Percentiles rank a stretch among this genome's conserved stretches.
These are phyloP conservation scores for Cordilura impudica DNA, from an alignment of 2,888 invertebrate genomes.

Conservation along the genomic window DNA sequence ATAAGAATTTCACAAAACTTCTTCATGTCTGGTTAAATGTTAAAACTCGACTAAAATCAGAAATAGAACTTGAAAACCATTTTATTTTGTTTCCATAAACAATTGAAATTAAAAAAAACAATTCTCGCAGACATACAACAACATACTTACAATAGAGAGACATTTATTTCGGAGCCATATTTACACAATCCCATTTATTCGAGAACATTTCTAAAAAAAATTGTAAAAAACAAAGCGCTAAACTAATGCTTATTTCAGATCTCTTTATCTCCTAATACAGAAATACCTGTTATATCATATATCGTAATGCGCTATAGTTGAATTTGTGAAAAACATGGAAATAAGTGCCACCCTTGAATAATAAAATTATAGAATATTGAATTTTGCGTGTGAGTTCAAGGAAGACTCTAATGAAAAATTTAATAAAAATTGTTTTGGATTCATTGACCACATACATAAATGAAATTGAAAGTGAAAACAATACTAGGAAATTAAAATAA, in stretches of 20 bases:
- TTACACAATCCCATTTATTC: too few relatives aligned
- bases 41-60: conserved; percentile 64
- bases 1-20: conserved; percentile 8
- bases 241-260: too few relatives aligned
- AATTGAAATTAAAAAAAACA: background rate
- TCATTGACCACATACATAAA: conserved; percentile 47
- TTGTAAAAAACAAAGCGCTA: too few relatives aligned
- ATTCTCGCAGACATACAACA: too few relatives aligned
- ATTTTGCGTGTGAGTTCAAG: conserved; percentile 54
- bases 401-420: conserved; percentile 68
- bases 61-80: background rate
- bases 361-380: conserved; percentile 1
- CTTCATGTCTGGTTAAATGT: conserved; percentile 64
- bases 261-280: too few relatives aligned
- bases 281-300: too few relatives aligned
- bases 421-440: conserved; percentile 50
- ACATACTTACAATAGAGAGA: too few relatives aligned
- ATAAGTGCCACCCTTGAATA: background rate
- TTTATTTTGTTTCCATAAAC: background rate
- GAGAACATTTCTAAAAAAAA: too few relatives aligned
- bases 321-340: too few relatives aligned
- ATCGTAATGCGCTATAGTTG: too few relatives aligned
- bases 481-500: conserved; percentile 27
- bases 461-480: conserved; percentile 60
- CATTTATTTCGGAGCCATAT: too few relatives aligned